Evolutionary conservation across 2,888 invertebrate species (phyloP).

Genomic region (Nomada goodeniana): DNA sequence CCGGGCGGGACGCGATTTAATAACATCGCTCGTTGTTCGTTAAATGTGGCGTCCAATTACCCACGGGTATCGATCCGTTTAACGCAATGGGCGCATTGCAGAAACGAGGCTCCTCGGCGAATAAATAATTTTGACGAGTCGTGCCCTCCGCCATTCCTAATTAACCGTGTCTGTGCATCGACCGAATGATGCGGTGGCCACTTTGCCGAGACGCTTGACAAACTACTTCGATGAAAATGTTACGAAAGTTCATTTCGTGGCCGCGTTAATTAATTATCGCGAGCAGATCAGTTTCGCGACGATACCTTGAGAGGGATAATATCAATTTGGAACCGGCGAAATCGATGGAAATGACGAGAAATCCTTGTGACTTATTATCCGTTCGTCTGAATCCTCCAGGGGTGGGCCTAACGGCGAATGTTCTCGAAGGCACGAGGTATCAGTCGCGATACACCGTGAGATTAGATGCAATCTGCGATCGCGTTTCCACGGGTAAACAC

Average conservation of each 20-base stretch:
- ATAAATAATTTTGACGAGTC: conserved; percentile 66
- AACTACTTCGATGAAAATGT: conserved; percentile 23
- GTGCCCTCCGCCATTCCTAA: conserved; percentile 51
- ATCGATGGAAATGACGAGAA: too few species aligned
- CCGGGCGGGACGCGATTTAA: conserved; percentile 46
- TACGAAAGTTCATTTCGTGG: conserved; percentile 11
- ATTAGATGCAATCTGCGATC: conserved; percentile 79
- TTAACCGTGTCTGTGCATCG: conserved; percentile 50
- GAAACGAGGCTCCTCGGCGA: conserved; percentile 42
- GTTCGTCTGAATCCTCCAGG: conserved; percentile 11
- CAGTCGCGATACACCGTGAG: conserved; percentile 53
- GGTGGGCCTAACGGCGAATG: neutral
- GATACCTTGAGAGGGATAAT: neutral
- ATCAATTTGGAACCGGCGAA: too few species aligned
- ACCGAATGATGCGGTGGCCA: conserved; percentile 46
- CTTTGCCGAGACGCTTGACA: conserved; percentile 39
- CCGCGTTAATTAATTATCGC: conserved; percentile 28
- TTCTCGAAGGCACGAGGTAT: conserved; percentile 26
- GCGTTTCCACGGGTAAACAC: conserved; percentile 76
- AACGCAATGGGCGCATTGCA: conserved; percentile 10
- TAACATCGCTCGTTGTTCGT: conserved; percentile 43
- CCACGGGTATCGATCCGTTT: conserved; percentile 68
- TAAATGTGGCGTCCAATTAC: conserved; percentile 67
- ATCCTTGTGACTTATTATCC: neutral
- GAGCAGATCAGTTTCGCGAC: too few species aligned